Evolutionary conservation across 2,888 invertebrate species (phyloP), one percentile per base, ranked within the genome.

Genomic region (Euphydryas editha): DNA sequence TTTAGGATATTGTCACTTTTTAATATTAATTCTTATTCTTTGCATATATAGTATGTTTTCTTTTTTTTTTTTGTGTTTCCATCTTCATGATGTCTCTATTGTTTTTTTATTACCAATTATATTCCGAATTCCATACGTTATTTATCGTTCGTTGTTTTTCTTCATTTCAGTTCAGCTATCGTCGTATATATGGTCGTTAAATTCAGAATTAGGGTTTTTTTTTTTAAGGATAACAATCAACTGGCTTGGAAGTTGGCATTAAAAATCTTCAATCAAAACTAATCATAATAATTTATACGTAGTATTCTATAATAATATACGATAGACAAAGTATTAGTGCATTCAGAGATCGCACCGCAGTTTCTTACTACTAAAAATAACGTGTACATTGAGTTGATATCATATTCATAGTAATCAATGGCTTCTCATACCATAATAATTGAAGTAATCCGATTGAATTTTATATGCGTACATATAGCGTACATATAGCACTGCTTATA

Each of bases 401-500:
- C 66, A 57, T 63, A 46, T 44, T 65, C 63, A 58, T 59, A 42
- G 58, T 62, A 70, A 62, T 62, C 42, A 10, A 54, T 71, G 59
- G 65, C 71, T 61, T 67, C 18, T 67, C 66, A 69, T 58, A 70
- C 37, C 59, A 63, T 80, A 71, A 63, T 79, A 80, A n/a, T 75
- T 76, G 74, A 80, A 78, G 44, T 60, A 54, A 62, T 49, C 51
- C 18, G 51, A 62, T 56, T 44, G 59, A 67, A 77, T 81, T 59
- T 36, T 62, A 59, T 24, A 42, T 57, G 85, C 84, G 81, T 87
- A 84, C 81, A 85, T 83, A 86, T 75, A 86, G 85, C 84, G 81
- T 87, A 84, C 81, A 85, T 83, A 86, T 75, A 86, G 91, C 92
- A 92, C 91, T 87, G 92, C 92, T 90, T 92, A 81, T 83, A 85